Evolutionary conservation across 2,888 invertebrate species (phyloP).

Genomic region (Acanthococcus lagerstroemiae): DNA sequence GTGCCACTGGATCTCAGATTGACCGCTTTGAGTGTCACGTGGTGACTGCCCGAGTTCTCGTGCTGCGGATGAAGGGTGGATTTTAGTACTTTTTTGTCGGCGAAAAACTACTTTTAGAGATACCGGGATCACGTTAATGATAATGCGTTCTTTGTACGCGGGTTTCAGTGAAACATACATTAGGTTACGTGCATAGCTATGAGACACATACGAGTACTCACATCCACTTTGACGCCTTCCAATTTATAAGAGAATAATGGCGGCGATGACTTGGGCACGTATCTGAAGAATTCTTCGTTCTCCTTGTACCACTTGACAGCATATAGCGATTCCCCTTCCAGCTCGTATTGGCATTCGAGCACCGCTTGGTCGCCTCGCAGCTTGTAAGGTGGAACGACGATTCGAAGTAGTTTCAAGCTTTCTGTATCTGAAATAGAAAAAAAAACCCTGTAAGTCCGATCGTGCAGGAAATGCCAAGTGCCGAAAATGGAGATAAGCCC

Average conservation of each 20-base stretch:
- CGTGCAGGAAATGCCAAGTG: too few relatives aligned
- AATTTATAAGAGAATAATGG: conserved; percentile 55
- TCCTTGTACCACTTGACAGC: conserved; percentile 79
- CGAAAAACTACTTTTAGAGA: too few relatives aligned
- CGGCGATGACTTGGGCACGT: conserved; percentile 50
- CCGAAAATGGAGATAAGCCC: too few relatives aligned
- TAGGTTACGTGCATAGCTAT: too few relatives aligned
- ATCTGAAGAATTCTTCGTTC: conserved; percentile 73
- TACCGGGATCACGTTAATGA: too few relatives aligned
- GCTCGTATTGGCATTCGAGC: conserved; percentile 56
- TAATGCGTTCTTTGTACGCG: too few relatives aligned
- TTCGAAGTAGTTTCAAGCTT: conserved; percentile 42
- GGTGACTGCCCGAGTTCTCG: conserved; percentile 41
- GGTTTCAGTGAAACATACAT: too few relatives aligned
- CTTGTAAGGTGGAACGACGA: conserved; percentile 55
- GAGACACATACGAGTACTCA: too few relatives aligned
- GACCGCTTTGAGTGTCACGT: conserved; percentile 42
- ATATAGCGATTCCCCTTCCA: conserved; percentile 58
- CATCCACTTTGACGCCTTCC: conserved; percentile 59
- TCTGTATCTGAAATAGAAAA: conserved; percentile 45
- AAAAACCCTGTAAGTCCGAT: too few relatives aligned
- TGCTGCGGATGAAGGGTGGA: conserved; percentile 39
- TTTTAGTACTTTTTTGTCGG: too few relatives aligned
- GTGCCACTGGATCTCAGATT: conserved; percentile 43
- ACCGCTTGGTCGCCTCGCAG: conserved; percentile 55